Base-by-base conservation (phyloP, 2,888 invertebrate genomes). In the Parnassius apollo region DNA sequence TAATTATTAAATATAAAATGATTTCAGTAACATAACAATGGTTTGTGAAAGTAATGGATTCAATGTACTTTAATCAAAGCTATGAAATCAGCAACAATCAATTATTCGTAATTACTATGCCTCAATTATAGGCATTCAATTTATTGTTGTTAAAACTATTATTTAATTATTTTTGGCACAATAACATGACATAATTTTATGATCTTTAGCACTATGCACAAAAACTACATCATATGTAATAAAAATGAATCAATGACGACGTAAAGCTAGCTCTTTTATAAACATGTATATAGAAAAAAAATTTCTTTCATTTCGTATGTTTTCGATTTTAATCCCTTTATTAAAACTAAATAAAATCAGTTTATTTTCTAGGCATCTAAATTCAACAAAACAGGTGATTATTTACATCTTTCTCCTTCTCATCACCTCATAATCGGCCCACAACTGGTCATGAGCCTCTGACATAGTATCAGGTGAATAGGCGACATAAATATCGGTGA, bases 271-370 rank as follows among this genome's bases (percentile, higher is more conserved):
- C 13, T 35, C 3, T 49, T 42, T 42, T 13, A 57, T 57, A 57
- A 49, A 57, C 25, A 10, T 57, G 13, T 57, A 59, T 45, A 51
- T 59, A 44, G n/a, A n/a, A 25, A 45, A 55, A 18, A 35, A 35
- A 35, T 25, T 35, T 4, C 4, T 35, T 35, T 35, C 35, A 35
- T 35, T 35, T 35, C 35, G 1, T 18, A 18, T 18, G 18, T 18
- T 18, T 18, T 18, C 1, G 18, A 18, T 0, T 18, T 18, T 18
- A 18, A 18, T 18, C 18, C 18, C 18, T 18, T 18, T 18, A 18
- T 18, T 18, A 18, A 18, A 18, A 18, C 18, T 18, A 18, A 18
- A 18, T 18, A 18, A 18, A 18, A 18, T 18, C 18, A 18, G 18
- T 18, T 18, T 18, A 18, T 18, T 18, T 18, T 18, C 18, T 18